phyloP scores from a whole-genome alignment of 2,113 vertebrate genomes.

The Amia ocellicauda region DNA sequence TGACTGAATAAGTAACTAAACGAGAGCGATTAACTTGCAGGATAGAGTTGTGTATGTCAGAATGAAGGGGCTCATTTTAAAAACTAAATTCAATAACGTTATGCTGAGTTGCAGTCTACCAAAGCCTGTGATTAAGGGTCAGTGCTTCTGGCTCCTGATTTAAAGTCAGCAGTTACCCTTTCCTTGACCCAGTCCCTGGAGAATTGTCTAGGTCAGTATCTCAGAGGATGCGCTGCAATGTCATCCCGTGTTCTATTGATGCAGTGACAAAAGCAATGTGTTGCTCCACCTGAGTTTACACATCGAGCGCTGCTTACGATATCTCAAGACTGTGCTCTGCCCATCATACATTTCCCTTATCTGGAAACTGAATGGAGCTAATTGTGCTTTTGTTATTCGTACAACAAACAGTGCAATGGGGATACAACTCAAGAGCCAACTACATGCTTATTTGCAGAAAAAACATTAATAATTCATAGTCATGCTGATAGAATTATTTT shows the following conservation, averaged over 20 bases:
- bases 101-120: conserved; percentile 13
- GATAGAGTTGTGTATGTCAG: conserved; percentile 8
- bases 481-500: no score
- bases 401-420: no score
- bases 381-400: neutral
- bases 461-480: no score
- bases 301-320: neutral
- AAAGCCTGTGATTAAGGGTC: neutral
- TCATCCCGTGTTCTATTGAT: neutral
- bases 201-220: neutral
- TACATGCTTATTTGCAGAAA: no score
- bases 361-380: neutral
- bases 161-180: neutral
- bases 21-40: conserved; percentile 3
- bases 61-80: neutral
- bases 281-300: neutral
- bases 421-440: no score
- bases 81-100: conserved; percentile 8
- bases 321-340: neutral
- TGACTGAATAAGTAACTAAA: neutral
- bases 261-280: neutral
- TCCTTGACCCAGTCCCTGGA: neutral
- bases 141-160: conserved; percentile 3
- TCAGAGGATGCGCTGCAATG: neutral
- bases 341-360: neutral